Base-by-base conservation (phyloP, 1,140 invertebrate genomes). In the Drosophila trapezifrons region DNA sequence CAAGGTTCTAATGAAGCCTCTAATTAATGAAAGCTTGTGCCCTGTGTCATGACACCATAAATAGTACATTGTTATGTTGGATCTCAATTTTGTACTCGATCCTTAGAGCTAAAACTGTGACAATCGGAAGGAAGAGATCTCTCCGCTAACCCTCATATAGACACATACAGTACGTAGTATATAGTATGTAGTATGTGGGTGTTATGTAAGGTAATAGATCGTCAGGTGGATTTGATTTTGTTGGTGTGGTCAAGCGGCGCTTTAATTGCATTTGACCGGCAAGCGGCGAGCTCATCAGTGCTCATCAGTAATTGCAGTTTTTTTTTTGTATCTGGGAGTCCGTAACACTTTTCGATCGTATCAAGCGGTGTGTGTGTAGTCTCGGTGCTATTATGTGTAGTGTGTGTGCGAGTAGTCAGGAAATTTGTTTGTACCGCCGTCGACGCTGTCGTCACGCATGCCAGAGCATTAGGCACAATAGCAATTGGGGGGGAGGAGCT, bases 391-490 rank as follows among this genome's bases (percentile, higher is more conserved):
- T n/a, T 77, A 46, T 29, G 22, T 37, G 42, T 40, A 22, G 40
- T 76, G 56, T 77, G 64, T 81, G 55, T 57, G 69, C 56, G 63
- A 60, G 59, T 55, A 85, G 78, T 83, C 83, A 86, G 83, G 84
- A 86, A 86, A 86, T 86, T 90, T 90, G 80, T 80, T 90, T 82
- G 76, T 74, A 83, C 77, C 82, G 73, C 67, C 42, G 60, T 82
- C 81, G 87, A 85, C 87, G 70, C 46, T 45, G 71, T 74, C 84
- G 90, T 91, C 90, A 91, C 90, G 90, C 90, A 90, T 91, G 90
- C 85, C 82, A 77, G 73, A 75, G 75, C 86, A 91, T 91, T 86
- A 59, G 77, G 90, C 84, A 91, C 90, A 91, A 91, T 84, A 66
- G 65, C 70, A 29, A 60, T 40, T 25, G 25, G 60, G 54, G 38